A percentile compares a stretch with the other conserved stretches of the same genome.
Conservation (phyloP, 1,140 invertebrate species). For the Galendromus occidentalis region DNA sequence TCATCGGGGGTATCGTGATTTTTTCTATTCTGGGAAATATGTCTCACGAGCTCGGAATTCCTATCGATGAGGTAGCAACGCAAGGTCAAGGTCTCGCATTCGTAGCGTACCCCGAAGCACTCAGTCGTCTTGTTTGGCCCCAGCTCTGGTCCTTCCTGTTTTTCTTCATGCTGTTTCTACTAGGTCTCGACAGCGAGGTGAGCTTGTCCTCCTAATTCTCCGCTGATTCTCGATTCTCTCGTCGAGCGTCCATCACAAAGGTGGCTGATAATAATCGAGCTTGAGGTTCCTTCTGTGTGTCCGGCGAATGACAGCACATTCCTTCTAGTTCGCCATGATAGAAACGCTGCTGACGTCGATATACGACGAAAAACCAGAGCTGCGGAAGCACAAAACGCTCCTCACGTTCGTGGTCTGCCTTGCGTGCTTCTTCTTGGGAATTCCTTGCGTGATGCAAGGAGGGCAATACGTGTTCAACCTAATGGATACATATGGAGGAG, state of each 20-base stretch:
- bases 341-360: constrained; percentile 57
- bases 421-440: constrained; percentile 48
- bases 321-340: constrained; percentile 25
- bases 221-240: background rate
- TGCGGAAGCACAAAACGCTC: constrained; percentile 47
- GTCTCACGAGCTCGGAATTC: constrained; percentile 21
- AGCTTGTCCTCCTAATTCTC: background rate
- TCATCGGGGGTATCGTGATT: constrained; percentile 19
- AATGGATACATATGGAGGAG: constrained; percentile 27
- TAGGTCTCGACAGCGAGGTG: constrained; percentile 17
- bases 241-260: no score
- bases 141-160: constrained; percentile 24
- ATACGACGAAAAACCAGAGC: constrained; percentile 46
- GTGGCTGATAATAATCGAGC: no score
- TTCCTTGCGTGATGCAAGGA: constrained; percentile 47
- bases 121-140: constrained; percentile 17
- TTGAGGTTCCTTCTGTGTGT: background rate
- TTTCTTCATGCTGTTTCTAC: constrained; percentile 23
- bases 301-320: background rate
- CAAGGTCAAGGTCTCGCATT: constrained; percentile 21
- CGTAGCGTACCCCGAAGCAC: constrained; percentile 20
- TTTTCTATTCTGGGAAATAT: constrained; percentile 20
- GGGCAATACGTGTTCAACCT: constrained; percentile 27
- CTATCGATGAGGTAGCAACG: constrained; percentile 16
- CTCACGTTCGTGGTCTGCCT: constrained; percentile 44